These are phyloP conservation scores for Trachythela sp. DNA, from an alignment of 64 coral and sea anemone genomes.

Conservation along the genomic window DNA sequence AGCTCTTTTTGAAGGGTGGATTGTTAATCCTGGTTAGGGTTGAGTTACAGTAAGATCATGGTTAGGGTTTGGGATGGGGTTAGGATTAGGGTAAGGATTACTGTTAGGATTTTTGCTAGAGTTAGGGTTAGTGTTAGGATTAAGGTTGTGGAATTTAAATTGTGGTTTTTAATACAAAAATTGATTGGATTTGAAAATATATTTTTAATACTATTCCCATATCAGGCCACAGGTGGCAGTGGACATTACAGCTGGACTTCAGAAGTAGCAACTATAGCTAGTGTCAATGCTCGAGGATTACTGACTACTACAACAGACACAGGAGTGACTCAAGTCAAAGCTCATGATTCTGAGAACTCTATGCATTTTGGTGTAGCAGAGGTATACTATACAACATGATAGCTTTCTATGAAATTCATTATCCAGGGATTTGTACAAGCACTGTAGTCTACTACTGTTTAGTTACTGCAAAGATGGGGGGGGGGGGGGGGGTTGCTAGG, in stretches of 20 bases:
- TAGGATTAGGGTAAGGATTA: not conserved
- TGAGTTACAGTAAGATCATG: no score
- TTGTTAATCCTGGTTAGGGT: no score
- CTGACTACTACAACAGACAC: slow-evolving; percentile 66
- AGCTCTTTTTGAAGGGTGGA: no score
- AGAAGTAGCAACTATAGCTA: slow-evolving; percentile 63
- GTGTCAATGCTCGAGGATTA: slow-evolving; percentile 72
- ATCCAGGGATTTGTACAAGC: no score
- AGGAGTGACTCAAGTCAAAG: slow-evolving; percentile 75
- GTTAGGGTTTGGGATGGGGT: not conserved
- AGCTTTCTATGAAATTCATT: not conserved
- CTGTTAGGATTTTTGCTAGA: not conserved
- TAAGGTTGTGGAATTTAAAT: no score
- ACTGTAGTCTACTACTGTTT: no score
- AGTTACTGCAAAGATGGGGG: no score
- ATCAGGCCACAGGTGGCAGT: slow-evolving; percentile 79
- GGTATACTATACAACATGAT: no score
- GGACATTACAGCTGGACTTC: slow-evolving; percentile 85
- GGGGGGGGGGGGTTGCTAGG: no score
- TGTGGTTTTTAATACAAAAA: not conserved
- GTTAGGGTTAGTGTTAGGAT: not conserved
- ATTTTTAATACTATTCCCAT: no score
- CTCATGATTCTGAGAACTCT: slow-evolving; percentile 76
- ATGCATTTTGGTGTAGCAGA: slow-evolving; percentile 72
- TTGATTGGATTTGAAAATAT: no score